Evolutionary conservation across 2,113 vertebrate species (phyloP), one percentile per base, ranked within the genome.

Genomic region (Oostethus manadensis): DNA sequence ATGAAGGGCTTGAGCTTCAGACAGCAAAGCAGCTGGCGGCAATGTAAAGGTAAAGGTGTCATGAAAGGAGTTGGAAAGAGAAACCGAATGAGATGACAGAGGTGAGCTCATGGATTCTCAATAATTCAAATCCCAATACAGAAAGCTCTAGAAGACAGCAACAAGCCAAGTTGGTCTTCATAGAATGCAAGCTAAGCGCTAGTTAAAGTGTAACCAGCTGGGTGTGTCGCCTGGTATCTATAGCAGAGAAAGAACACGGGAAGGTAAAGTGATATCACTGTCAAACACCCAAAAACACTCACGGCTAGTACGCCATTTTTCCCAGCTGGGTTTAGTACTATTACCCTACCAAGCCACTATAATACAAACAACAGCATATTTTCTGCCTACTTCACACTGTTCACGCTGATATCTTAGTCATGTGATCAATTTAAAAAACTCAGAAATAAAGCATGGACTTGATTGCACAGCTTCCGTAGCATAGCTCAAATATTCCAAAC

Each of bases 21-120:
- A 43, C 26, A 42, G 57, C 16, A 6, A 23, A 50, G 57, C 47
- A 60, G 63, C 49, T 56, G 9, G 17, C 67, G 18, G 59, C 49
- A 13, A 51, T 9, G 58, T 29, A 14, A 55, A 15, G 33, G 17
- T 26, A 17, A 17, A 57, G 13, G 58, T 21, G 48, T 4, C 61
- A 56, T 74, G 62, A 74, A 69, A 78, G 49, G 63, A 18, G 45
- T 3, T 62, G 61, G 73, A 69, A 72, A 71, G 78, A 58, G 73
- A 67, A 51, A 68, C 22, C 15, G 33, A 44, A 74, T 62, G 59
- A 21, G 22, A 64, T 69, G 50, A 60, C 46, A 42, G 18, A 46
- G 64, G 48, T 76, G 62, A 79, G 61, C 21, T 74, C 64, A 71
- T 20, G 42, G 23, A 48, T 42, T 50, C 11, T 42, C 11, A 4